A percentile compares a stretch with the other conserved stretches of the same genome.
Conservation (phyloP, 1,140 invertebrate genomes). For the Magallana ariakensis region DNA sequence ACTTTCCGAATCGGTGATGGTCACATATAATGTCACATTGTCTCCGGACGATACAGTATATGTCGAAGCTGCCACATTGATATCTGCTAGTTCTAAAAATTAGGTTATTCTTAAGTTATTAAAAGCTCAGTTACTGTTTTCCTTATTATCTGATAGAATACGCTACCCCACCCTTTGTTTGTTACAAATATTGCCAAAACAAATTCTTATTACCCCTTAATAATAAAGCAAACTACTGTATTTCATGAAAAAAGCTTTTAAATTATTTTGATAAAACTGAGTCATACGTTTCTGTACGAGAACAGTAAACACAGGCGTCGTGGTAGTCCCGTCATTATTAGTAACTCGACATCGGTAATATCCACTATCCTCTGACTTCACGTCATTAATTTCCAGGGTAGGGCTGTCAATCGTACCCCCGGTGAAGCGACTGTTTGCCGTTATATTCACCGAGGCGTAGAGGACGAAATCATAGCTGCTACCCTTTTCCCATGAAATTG, state of each 20-base stretch:
- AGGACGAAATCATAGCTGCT: not conserved
- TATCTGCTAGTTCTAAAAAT: not conserved
- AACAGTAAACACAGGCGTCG: not conserved
- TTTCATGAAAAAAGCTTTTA: too few species aligned
- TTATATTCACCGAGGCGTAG: not conserved
- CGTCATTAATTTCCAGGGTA: not conserved
- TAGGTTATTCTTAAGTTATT: not conserved
- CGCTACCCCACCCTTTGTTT: too few species aligned
- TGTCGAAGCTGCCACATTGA: not conserved
- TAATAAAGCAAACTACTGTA: too few species aligned
- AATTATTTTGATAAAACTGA: too few species aligned
- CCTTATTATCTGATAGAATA: too few species aligned
- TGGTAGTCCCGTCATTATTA: not conserved
- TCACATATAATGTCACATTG: not conserved
- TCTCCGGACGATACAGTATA: not conserved
- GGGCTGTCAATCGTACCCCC: not conserved
- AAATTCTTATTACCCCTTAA: too few species aligned
- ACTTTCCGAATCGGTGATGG: not conserved
- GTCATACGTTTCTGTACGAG: not conserved
- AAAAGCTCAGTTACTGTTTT: too few species aligned
- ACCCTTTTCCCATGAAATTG: not conserved
- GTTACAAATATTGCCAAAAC: too few species aligned
- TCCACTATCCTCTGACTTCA: not conserved
- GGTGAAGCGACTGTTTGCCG: not conserved
- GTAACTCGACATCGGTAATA: not conserved